Evolutionary conservation across 2,888 invertebrate genomes (phyloP).

Genomic region (Atethmia centrago): DNA sequence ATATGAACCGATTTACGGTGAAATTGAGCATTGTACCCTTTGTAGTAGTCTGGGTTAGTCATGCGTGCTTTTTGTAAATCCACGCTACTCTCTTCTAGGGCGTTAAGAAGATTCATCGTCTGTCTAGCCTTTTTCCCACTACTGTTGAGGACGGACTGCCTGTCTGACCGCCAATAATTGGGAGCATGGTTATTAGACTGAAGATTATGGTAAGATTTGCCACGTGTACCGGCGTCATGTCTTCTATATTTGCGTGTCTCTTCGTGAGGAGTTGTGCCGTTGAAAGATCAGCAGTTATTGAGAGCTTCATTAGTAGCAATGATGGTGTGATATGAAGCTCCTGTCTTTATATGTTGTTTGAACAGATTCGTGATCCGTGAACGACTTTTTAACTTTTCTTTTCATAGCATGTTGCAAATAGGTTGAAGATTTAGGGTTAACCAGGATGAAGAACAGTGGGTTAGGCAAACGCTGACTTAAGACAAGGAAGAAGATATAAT

Average conservation of each 20-base stretch:
- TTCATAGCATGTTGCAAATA: not conserved
- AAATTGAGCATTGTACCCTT: constrained; percentile 37
- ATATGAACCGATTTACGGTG: constrained; percentile 49
- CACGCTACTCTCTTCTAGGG: not conserved
- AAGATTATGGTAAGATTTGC: not conserved
- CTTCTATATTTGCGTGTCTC: not conserved
- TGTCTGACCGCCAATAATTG: not conserved
- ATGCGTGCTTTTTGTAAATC: constrained; percentile 8
- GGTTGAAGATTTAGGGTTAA: not conserved
- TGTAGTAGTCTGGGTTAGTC: constrained; percentile 20
- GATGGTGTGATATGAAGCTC: not conserved
- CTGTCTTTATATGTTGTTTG: not conserved
- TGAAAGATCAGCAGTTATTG: too few species aligned
- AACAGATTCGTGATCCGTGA: not conserved
- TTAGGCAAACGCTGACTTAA: not conserved
- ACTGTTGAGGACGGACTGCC: too few species aligned
- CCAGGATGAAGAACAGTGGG: not conserved
- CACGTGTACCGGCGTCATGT: not conserved
- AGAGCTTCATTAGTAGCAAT: not conserved
- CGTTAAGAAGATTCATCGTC: not conserved
- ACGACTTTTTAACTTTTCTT: not conserved
- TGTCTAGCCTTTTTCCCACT: not conserved
- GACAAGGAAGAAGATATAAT: constrained; percentile 34
- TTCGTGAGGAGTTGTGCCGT: not conserved
- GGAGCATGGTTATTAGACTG: too few species aligned